These are phyloP conservation scores for Junco hyemalis DNA, from an alignment of 2,113 vertebrate species.

Conservation along the genomic window DNA sequence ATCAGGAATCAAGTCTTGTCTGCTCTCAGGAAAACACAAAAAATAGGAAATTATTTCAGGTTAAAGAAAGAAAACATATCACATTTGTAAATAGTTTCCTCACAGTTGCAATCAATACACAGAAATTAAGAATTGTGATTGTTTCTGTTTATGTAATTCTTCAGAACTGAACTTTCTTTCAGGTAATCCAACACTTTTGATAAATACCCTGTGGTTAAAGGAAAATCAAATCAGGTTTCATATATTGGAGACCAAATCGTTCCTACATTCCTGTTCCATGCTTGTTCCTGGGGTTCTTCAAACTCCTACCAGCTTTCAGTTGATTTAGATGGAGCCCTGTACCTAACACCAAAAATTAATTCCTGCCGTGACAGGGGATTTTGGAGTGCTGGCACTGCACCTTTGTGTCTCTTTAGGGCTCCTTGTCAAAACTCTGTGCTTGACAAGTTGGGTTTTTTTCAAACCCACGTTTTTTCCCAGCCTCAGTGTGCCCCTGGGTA, in stretches of 20 bases:
- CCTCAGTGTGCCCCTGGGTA: neutral
- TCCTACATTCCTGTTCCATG: neutral
- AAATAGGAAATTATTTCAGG: neutral
- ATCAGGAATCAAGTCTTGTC: neutral
- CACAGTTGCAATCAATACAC: neutral
- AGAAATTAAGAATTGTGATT: neutral
- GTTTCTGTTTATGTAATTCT: neutral
- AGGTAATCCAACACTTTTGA: neutral
- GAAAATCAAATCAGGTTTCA: conserved; percentile 2
- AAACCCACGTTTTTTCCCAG: neutral
- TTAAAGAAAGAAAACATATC: neutral
- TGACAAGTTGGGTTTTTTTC: neutral
- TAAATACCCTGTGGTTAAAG: neutral
- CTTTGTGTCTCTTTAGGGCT: neutral
- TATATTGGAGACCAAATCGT: conserved; percentile 5
- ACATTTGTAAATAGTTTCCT: neutral
- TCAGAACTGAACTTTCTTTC: neutral
- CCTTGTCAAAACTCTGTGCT: neutral
- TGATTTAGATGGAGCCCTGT: conserved; percentile 14
- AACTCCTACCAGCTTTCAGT: neutral
- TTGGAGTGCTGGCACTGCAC: neutral
- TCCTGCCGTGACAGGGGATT: conserved; percentile 19
- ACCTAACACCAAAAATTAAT: conserved; percentile 4
- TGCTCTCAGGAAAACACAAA: neutral
- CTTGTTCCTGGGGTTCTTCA: conserved; percentile 19